phyloP scores from a whole-genome alignment of 2,797 vertebrate genomes.

The Typhlichthys subterraneus region DNA sequence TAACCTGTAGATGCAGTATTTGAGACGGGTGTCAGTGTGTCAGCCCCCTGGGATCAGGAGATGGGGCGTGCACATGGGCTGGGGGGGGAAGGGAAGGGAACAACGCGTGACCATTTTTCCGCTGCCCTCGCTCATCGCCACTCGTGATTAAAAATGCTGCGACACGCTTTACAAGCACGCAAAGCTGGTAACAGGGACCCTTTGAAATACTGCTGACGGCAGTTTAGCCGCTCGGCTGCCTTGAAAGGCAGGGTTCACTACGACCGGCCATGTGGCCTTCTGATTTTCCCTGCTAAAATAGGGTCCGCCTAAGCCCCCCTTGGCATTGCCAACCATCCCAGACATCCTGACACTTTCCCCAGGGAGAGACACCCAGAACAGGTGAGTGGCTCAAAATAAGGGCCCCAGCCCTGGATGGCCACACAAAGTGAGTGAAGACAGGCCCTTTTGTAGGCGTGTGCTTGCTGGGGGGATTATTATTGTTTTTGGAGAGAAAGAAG shows the following conservation, averaged over 20 bases:
- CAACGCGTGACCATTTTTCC: conserved; percentile 65
- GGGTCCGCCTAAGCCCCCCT: conserved; percentile 81
- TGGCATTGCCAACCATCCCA: conserved; percentile 85
- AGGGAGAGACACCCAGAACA: conserved; percentile 81
- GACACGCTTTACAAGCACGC: conserved; percentile 69
- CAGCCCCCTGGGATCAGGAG: conserved; percentile 56
- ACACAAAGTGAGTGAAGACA: conserved; percentile 82
- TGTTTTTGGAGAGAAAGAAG: conserved; percentile 84
- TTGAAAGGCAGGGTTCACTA: conserved; percentile 82
- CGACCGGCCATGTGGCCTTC: conserved; percentile 80
- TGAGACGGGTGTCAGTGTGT: conserved; percentile 48
- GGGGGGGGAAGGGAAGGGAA: conserved; percentile 37
- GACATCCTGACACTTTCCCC: conserved; percentile 85
- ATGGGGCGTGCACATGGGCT: conserved; percentile 1
- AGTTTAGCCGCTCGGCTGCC: conserved; percentile 73
- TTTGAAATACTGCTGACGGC: conserved; percentile 83
- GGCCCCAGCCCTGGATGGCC: conserved; percentile 57
- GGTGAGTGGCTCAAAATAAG: conserved; percentile 84
- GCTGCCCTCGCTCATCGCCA: conserved; percentile 67
- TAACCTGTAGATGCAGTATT: conserved; percentile 69
- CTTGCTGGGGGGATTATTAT: conserved; percentile 80
- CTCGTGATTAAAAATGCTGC: conserved; percentile 76
- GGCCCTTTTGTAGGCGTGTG: conserved; percentile 78
- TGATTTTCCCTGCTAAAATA: conserved; percentile 87
- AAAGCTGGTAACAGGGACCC: conserved; percentile 63